Conservation (phyloP, 1,140 invertebrate species). For the Odontomachus brunneus region DNA sequence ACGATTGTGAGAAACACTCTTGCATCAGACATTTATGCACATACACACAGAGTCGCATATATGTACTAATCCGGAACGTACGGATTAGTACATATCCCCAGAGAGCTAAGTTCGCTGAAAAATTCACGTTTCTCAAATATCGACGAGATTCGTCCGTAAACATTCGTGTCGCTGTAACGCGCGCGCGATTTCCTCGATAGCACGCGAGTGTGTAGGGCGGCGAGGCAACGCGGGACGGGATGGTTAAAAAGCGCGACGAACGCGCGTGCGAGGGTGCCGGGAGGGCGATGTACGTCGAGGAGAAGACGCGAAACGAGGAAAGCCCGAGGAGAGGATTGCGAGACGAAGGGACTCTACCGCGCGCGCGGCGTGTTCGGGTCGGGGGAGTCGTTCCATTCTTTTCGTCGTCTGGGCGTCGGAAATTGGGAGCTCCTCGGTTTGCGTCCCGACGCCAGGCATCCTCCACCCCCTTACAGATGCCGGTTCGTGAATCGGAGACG, state of each 20-base stretch:
- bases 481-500: constrained; percentile 36
- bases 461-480: constrained; percentile 5
- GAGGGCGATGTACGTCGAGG: neutral
- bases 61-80: neutral
- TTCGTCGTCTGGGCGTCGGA: constrained; percentile 58
- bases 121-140: constrained; percentile 39
- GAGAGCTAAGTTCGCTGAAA: constrained; percentile 21
- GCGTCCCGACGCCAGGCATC: constrained; percentile 35
- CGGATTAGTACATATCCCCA: too few species aligned
- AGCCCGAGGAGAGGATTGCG: neutral
- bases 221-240: neutral
- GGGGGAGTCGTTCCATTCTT: constrained; percentile 38
- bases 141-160: constrained; percentile 40
- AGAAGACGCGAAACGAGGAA: constrained; percentile 29
- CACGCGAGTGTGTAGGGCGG: neutral
- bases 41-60: too few species aligned
- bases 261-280: neutral
- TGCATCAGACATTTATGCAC: neutral
- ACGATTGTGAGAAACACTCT: neutral
- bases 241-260: constrained; percentile 26
- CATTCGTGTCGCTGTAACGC: constrained; percentile 39
- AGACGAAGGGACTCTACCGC: constrained; percentile 1
- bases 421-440: constrained; percentile 67
- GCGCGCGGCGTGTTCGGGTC: too few species aligned
- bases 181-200: constrained; percentile 37